Evolutionary conservation across 1,140 invertebrate species (phyloP), one percentile per base, ranked within the genome.

Genomic region (Ctenoplectra terminalis): DNA sequence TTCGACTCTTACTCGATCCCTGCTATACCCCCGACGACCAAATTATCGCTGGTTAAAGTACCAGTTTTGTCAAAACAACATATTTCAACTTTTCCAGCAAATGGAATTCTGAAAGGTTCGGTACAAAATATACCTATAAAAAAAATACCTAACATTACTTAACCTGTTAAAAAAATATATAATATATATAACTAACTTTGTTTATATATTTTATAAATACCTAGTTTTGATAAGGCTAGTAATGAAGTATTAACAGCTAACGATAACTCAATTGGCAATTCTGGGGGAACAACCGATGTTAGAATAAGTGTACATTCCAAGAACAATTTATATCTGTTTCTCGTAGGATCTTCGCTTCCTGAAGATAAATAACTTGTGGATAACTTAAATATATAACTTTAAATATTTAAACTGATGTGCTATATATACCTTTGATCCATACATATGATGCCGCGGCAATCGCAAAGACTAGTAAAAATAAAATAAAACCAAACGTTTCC

Each of bases 31-130:
- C 99, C 99, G 7, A 99, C 98, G 58, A 99, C 96, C 73, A 99
- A 95, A 94, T 99, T 97, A 93, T 99, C 99, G 93, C 98, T 99
- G 0, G 99, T 99, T 60, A 99, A 95, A 1, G 99, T 99, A 50
- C 99, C 99, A 70, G 99, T 99, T 94, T 99, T 99, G 94, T 99
- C 99, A 94, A 99, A 99, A 94, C 99, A 99, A 93, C 99, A 99
- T 90, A 99, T 98, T 93, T 99, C 98, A 58, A 99, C 96, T 95
- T 99, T 99, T 0, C 99, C 99, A 87, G 99, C 99, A 94, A 99
- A 99, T 6, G 99, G 99, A 94, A 99, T 99, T 82, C 99, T 95
- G 92, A 99, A 99, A 66, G 99, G 99, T 94, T 99, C 99, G 8
- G 99, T 99, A 94, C 99, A 99, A 94, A 97, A 99, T 15, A 99